These are phyloP conservation scores for Toxotes chatareus DNA, from an alignment of 2,113 vertebrate species.

Conservation along the genomic window DNA sequence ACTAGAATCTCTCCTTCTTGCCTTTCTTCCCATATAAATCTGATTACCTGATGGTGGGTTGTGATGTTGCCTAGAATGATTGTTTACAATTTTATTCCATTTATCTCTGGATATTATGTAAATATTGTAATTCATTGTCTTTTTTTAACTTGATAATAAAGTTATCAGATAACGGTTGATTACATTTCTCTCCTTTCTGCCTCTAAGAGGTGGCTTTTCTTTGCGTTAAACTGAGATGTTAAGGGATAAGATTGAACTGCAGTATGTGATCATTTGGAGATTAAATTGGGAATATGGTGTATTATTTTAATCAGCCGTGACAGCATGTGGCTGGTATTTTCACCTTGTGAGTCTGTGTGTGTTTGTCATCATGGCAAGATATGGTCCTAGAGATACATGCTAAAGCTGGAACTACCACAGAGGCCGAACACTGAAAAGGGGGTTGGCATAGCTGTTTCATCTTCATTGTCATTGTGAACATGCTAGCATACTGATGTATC, in stretches of 20 bases:
- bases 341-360: too few species aligned
- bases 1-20: constrained; percentile 84
- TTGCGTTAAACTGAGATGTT: neutral
- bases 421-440: too few species aligned
- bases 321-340: too few species aligned
- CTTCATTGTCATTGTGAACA: neutral
- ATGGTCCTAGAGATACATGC: too few species aligned
- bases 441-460: too few species aligned
- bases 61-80: constrained; percentile 92
- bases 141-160: constrained; percentile 99
- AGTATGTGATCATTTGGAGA: neutral
- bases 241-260: neutral
- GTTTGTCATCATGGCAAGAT: too few species aligned
- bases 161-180: constrained; percentile 94
- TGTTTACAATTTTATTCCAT: constrained; percentile 99
- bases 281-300: too few species aligned
- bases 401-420: too few species aligned
- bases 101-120: constrained; percentile 99
- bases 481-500: neutral
- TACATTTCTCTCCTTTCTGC: constrained; percentile 4
- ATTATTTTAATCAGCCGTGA: too few species aligned
- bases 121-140: constrained; percentile 99
- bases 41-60: constrained; percentile 86
- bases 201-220: neutral
- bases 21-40: constrained; percentile 86